phyloP scores from a whole-genome alignment of 1,140 invertebrate species.

The Odontomachus brunneus region DNA sequence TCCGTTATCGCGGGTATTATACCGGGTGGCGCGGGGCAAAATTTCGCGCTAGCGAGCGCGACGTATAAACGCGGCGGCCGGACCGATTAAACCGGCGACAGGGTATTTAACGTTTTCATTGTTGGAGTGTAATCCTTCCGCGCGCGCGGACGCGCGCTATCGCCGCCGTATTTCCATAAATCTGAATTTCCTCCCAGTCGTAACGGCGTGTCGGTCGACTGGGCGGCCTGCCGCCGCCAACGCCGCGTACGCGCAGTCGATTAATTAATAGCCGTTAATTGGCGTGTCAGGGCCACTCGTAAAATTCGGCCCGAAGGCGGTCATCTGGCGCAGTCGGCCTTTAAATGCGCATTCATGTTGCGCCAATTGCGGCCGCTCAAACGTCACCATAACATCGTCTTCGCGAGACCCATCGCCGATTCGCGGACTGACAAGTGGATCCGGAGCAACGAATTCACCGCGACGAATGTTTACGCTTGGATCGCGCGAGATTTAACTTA shows the following conservation, averaged over 20 bases:
- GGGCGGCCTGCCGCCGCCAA: slow-evolving; percentile 5
- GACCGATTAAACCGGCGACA: slow-evolving; percentile 11
- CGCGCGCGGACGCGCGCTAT: slow-evolving; percentile 15
- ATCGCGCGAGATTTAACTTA: too few species aligned
- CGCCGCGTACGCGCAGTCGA: slow-evolving; percentile 38
- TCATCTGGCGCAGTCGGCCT: slow-evolving; percentile 19
- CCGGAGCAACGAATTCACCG: too few species aligned
- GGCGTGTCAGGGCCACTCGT: slow-evolving; percentile 44
- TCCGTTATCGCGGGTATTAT: slow-evolving; percentile 12
- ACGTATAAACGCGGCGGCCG: background rate
- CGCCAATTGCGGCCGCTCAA: background rate
- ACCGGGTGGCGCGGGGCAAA: background rate
- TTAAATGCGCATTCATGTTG: slow-evolving; percentile 28
- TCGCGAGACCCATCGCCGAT: background rate
- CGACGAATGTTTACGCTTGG: too few species aligned
- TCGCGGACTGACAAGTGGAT: background rate
- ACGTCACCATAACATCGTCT: slow-evolving; percentile 3
- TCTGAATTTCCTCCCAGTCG: slow-evolving; percentile 17
- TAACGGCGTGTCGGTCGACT: background rate
- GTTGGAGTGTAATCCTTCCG: slow-evolving; percentile 26
- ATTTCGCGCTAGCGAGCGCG: background rate
- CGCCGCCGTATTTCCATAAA: slow-evolving; percentile 41
- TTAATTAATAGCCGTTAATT: slow-evolving; percentile 67
- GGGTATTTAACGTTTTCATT: slow-evolving; percentile 38
- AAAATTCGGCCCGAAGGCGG: slow-evolving; percentile 49